A percentile compares a stretch with the other conserved stretches of the same genome.
These are phyloP conservation scores for Chrysogorgia sp. DNA, from an alignment of 92 coral and sea anemone genomes.

Conservation along the genomic window DNA sequence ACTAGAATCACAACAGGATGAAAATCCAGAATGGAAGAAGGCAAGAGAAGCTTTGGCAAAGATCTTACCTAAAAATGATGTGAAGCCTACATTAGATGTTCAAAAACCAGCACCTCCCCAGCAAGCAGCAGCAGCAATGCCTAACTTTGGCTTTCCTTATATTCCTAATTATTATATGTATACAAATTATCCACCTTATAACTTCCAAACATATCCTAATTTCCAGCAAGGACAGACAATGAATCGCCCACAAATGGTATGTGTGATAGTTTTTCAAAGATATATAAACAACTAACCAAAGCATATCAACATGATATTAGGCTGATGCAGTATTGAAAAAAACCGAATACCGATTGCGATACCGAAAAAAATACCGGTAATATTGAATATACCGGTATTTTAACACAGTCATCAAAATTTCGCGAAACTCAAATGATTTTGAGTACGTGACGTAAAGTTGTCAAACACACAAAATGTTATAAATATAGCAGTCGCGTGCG, in stretches of 20 bases:
- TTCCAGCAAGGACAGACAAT: constrained; percentile 6
- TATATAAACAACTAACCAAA: too few species aligned
- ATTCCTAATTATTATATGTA: constrained; percentile 7
- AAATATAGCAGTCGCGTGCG: too few species aligned
- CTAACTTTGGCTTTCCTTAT: background rate
- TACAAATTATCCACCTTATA: constrained; percentile 68
- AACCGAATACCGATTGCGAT: too few species aligned
- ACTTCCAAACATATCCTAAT: constrained; percentile 38
- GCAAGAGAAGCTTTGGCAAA: constrained; percentile 98
- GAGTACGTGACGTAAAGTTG: too few species aligned
- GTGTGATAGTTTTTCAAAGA: too few species aligned
- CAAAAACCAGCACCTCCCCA: constrained; percentile 28
- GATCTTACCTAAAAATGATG: constrained; percentile 63
- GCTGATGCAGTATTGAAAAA: too few species aligned
- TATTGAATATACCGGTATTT: too few species aligned
- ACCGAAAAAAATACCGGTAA: too few species aligned
- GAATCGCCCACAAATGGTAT: background rate
- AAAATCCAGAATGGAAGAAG: constrained; percentile 94
- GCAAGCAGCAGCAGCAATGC: constrained; percentile 29
- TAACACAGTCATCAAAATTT: too few species aligned
- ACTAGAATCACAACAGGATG: constrained; percentile 56
- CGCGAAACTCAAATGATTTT: too few species aligned
- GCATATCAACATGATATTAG: too few species aligned
- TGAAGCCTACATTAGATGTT: constrained; percentile 25
- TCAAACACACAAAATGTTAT: too few species aligned